Percentiles rank a stretch among this genome's conserved stretches.
Evolutionary conservation across 64 coral and sea anemone species (phyloP).

Genomic region (Pachyseris speciosa): DNA sequence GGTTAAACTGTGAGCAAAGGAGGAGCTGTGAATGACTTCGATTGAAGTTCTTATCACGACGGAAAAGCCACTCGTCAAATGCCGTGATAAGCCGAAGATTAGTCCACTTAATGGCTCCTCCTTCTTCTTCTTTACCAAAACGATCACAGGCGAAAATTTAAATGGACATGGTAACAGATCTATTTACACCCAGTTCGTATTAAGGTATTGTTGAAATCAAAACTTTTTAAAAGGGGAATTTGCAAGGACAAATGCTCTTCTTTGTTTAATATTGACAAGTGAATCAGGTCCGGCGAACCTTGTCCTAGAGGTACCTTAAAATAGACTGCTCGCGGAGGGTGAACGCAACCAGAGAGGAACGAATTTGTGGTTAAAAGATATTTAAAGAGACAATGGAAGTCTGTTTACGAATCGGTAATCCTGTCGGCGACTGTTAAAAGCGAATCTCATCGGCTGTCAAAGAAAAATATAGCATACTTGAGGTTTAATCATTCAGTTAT

Average conservation of each 20-base stretch:
- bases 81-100: no score
- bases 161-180: neutral
- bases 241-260: neutral
- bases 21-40: no score
- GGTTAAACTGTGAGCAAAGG: no score
- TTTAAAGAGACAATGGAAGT: neutral
- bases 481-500: neutral
- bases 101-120: no score
- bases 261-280: no score
- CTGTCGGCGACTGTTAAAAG: neutral
- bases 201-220: neutral
- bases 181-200: no score
- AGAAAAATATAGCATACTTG: neutral
- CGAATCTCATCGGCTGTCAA: neutral
- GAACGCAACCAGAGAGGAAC: neutral
- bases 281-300: no score
- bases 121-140: neutral
- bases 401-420: neutral
- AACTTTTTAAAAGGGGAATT: neutral
- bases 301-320: no score
- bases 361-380: neutral
- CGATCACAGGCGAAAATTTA: neutral
- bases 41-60: no score
- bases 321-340: no score
- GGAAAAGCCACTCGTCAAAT: no score